These are phyloP conservation scores for Lithophane socia DNA, from an alignment of 2,888 invertebrate species.

Conservation along the genomic window DNA sequence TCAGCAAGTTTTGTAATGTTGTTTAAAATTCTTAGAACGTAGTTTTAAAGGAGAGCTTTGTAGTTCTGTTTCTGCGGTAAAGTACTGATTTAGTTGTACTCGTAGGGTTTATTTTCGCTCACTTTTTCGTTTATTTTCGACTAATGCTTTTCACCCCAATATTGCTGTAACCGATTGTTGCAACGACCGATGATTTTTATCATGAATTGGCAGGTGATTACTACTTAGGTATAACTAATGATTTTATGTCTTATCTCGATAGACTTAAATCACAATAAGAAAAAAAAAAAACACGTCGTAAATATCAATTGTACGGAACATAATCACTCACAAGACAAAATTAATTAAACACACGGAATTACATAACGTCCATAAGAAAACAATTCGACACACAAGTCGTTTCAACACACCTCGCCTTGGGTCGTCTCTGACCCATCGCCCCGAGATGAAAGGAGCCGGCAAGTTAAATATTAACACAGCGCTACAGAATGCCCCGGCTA, in stretches of 20 bases:
- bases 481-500: slow-evolving; percentile 4
- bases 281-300: not conserved
- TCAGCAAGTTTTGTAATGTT: slow-evolving; percentile 14
- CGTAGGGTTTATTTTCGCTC: not conserved
- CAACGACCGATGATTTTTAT: not conserved
- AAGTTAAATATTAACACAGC: slow-evolving; percentile 54
- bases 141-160: not conserved
- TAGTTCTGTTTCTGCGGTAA: not conserved
- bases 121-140: not conserved
- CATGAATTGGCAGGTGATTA: not conserved
- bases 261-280: not conserved
- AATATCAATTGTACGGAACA: not conserved
- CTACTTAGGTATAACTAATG: not conserved
- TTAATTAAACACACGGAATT: slow-evolving; percentile 13
- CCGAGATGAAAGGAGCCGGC: slow-evolving; percentile 41
- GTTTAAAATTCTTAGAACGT: slow-evolving; percentile 12
- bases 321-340: not conserved
- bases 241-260: not conserved
- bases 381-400: slow-evolving; percentile 6
- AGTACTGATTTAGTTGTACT: not conserved
- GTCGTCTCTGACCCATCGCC: slow-evolving; percentile 12
- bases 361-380: not conserved
- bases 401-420: not conserved
- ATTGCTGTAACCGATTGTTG: not conserved
- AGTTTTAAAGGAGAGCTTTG: not conserved